These are phyloP conservation scores for Leucosticte australis DNA, from an alignment of 2,113 vertebrate species.

Conservation along the genomic window DNA sequence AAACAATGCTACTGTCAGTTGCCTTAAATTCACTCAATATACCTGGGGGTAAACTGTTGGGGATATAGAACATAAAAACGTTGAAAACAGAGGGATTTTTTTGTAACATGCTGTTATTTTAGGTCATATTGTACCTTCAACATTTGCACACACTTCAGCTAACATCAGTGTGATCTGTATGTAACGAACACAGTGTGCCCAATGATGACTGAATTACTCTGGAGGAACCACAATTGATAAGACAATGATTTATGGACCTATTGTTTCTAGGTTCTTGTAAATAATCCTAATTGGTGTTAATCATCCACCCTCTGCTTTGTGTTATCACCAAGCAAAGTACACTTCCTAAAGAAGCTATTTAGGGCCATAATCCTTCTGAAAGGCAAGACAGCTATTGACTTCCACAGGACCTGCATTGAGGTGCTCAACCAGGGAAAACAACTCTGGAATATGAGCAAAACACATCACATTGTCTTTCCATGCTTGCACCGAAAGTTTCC, in stretches of 20 bases:
- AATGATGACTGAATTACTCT: slow-evolving; percentile 18
- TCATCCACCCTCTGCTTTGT: slow-evolving; percentile 40
- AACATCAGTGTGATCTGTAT: not conserved
- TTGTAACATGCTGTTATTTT: not conserved
- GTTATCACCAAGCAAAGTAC: slow-evolving; percentile 42
- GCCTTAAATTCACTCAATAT: not conserved
- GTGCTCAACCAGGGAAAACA: not conserved
- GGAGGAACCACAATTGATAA: slow-evolving; percentile 56
- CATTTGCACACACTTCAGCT: not conserved
- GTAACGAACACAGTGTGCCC: not conserved
- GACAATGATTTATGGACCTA: slow-evolving; percentile 51
- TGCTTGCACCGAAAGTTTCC: not conserved
- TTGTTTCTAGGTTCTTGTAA: slow-evolving; percentile 44
- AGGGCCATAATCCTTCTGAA: slow-evolving; percentile 41
- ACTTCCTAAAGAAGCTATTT: slow-evolving; percentile 53
- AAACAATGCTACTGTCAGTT: not conserved
- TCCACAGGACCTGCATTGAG: not conserved
- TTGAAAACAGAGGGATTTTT: not conserved
- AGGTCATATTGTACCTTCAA: not conserved
- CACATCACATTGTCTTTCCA: not conserved
- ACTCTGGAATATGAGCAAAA: not conserved
- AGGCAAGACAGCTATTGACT: slow-evolving; percentile 31
- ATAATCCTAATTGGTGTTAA: slow-evolving; percentile 59
- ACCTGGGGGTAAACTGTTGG: not conserved
- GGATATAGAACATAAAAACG: not conserved